A percentile compares a stretch with the other conserved stretches of the same genome.
Evolutionary conservation across 2,888 invertebrate genomes (phyloP).

Genomic region (Merodon equestris): DNA sequence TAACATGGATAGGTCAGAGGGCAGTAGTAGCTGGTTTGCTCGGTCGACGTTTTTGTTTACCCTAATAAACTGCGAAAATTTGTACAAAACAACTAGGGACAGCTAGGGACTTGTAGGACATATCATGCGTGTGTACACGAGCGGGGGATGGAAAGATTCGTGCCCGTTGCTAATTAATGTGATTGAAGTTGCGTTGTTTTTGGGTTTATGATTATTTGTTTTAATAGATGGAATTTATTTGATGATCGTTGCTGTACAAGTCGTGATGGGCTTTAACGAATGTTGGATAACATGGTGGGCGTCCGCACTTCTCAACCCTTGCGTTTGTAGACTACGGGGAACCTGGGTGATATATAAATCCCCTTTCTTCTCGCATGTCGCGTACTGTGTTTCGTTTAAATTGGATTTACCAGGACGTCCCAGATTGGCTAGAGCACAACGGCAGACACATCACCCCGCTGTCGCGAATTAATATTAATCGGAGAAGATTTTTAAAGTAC

Average conservation of each 20-base stretch:
- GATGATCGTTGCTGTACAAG: neutral
- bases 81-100: constrained; percentile 3
- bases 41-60: constrained; percentile 17
- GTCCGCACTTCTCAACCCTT: too few species aligned
- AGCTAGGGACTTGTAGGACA: constrained; percentile 3
- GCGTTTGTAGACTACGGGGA: too few species aligned
- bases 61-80: constrained; percentile 40
- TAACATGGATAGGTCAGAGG: constrained; percentile 27
- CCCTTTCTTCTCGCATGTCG: too few species aligned
- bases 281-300: too few species aligned
- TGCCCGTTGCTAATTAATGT: constrained; percentile 33
- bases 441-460: too few species aligned
- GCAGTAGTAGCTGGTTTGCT: neutral
- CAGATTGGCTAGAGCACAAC: too few species aligned
- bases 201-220: constrained; percentile 18
- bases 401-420: too few species aligned
- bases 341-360: too few species aligned
- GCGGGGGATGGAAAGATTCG: constrained; percentile 12
- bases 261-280: too few species aligned
- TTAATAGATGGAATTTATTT: constrained; percentile 20
- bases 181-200: constrained; percentile 3
- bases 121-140: neutral
- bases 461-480: too few species aligned
- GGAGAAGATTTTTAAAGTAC: too few species aligned
- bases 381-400: too few species aligned